Conservation (phyloP, 2,888 invertebrate genomes). For the Pterostichus niger region DNA sequence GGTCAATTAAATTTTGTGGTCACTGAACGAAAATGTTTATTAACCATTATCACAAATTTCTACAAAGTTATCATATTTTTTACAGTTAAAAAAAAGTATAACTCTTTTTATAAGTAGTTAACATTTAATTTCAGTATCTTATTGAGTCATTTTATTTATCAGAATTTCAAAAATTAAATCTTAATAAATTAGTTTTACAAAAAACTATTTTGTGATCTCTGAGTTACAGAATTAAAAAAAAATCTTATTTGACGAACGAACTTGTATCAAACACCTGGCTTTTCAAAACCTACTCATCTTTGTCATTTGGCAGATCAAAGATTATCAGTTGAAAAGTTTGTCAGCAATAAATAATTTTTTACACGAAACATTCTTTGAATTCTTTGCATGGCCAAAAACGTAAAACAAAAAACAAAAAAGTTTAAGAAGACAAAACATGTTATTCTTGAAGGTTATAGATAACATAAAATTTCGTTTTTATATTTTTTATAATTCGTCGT, state of each 20-base stretch:
- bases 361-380: conserved; percentile 17
- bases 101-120: no score
- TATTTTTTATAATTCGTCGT: no score
- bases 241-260: conserved; percentile 4
- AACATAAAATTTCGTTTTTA: not conserved
- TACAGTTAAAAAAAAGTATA: not conserved
- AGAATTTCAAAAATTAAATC: not conserved
- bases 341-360: conserved; percentile 30
- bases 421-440: conserved; percentile 27
- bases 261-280: conserved; percentile 31
- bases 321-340: conserved; percentile 24
- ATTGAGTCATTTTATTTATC: no score
- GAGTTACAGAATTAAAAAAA: not conserved
- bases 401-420: conserved; percentile 17
- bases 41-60: conserved; percentile 10
- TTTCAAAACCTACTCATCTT: conserved; percentile 25
- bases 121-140: no score
- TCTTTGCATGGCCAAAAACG: not conserved
- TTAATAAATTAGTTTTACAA: not conserved
- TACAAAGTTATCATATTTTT: no score
- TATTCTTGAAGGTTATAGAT: conserved; percentile 7
- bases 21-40: conserved; percentile 43
- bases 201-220: conserved; percentile 5
- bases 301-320: conserved; percentile 20
- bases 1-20: conserved; percentile 33